These are phyloP conservation scores for Caracal caracal DNA, from an alignment of 2,113 vertebrate species.

Conservation along the genomic window DNA sequence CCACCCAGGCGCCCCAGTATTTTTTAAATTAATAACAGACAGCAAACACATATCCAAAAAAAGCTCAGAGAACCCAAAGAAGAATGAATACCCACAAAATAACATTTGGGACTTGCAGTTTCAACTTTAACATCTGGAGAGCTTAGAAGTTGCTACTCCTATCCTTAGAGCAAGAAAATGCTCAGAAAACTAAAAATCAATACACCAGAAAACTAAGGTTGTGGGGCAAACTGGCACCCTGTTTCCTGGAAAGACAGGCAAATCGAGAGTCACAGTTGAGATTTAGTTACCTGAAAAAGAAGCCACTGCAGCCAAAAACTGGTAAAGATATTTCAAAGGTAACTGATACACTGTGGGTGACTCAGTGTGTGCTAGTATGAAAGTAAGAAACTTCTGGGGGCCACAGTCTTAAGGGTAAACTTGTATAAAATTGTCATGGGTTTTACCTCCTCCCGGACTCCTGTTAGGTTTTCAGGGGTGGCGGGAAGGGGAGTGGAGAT, in stretches of 20 bases:
- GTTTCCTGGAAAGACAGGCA: background rate
- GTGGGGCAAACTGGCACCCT: background rate
- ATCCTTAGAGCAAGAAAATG: background rate
- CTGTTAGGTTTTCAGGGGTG: background rate
- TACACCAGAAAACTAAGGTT: background rate
- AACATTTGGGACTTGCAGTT: background rate
- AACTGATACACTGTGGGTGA: background rate
- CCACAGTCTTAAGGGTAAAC: background rate
- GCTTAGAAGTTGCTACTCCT: background rate
- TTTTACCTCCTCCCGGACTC: background rate
- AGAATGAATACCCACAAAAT: background rate
- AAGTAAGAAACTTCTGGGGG: background rate
- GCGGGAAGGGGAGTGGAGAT: no score
- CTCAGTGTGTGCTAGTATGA: background rate
- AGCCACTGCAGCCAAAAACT: background rate
- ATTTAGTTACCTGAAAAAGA: background rate
- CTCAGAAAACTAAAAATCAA: background rate
- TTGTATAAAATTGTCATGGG: background rate
- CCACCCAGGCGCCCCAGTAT: no score
- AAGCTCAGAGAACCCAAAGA: background rate
- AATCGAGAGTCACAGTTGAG: background rate
- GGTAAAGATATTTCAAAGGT: background rate
- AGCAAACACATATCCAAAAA: background rate
- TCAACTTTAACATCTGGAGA: background rate
- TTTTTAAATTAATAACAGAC: background rate